Conservation (phyloP, 2,797 vertebrate species). For the Peromyscus attwateri region DNA sequence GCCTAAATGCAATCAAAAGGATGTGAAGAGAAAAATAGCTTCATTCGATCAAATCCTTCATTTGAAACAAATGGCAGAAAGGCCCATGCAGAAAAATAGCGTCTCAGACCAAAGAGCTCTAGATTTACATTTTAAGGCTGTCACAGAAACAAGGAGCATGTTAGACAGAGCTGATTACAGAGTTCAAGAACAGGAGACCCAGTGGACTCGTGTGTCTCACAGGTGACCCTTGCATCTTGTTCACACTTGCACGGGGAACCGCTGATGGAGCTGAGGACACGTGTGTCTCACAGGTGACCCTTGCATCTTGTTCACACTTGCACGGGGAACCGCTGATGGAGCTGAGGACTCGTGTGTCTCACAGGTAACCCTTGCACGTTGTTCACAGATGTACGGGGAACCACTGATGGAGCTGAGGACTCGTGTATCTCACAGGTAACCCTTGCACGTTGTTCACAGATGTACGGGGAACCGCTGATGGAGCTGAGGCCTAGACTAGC, state of each 20-base stretch:
- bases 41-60: neutral
- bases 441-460: no score
- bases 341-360: no score
- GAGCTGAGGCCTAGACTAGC: neutral
- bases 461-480: no score
- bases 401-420: no score
- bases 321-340: neutral
- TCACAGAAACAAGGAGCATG: neutral
- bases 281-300: neutral
- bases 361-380: no score
- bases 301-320: neutral
- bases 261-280: no score
- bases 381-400: no score
- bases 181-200: constrained; percentile 1
- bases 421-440: no score
- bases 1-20: constrained; percentile 29
- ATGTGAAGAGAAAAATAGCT: constrained; percentile 32
- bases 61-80: constrained; percentile 27
- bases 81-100: constrained; percentile 6
- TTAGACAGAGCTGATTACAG: neutral
- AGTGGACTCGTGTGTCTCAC: neutral
- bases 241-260: neutral
- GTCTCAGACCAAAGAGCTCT: neutral
- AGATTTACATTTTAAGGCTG: neutral
- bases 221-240: neutral